phyloP scores from a whole-genome alignment of 2,113 vertebrate species.

The Corythornis vintsioides region DNA sequence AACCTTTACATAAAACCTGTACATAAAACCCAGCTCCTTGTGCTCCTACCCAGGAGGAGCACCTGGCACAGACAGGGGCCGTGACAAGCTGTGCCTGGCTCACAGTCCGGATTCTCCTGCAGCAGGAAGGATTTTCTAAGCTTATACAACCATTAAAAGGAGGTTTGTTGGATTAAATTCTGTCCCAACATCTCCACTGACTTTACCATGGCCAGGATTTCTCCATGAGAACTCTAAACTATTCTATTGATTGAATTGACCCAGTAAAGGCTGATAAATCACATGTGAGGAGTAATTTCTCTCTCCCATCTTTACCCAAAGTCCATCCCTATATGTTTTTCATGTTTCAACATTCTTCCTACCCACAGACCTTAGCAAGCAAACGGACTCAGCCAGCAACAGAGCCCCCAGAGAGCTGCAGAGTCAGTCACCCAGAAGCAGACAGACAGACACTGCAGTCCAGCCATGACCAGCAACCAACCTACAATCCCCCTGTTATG shows the following conservation, averaged over 20 bases:
- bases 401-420: neutral
- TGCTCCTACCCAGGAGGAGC: neutral
- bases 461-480: neutral
- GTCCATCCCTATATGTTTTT: neutral
- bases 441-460: neutral
- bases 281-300: neutral
- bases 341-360: neutral
- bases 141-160: neutral
- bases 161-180: neutral
- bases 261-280: neutral
- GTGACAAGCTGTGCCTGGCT: neutral
- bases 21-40: neutral
- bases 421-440: neutral
- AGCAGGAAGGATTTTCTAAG: neutral
- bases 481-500: neutral
- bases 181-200: neutral
- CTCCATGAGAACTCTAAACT: constrained; percentile 17
- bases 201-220: neutral
- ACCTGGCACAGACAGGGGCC: neutral
- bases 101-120: neutral
- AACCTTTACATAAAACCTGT: neutral
- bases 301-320: neutral
- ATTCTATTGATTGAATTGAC: neutral
- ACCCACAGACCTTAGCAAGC: neutral
- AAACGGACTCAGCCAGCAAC: neutral